A percentile compares a stretch with the other conserved stretches of the same genome.
Evolutionary conservation across 2,888 invertebrate genomes (phyloP).

Genomic region (Andrena praecox): DNA sequence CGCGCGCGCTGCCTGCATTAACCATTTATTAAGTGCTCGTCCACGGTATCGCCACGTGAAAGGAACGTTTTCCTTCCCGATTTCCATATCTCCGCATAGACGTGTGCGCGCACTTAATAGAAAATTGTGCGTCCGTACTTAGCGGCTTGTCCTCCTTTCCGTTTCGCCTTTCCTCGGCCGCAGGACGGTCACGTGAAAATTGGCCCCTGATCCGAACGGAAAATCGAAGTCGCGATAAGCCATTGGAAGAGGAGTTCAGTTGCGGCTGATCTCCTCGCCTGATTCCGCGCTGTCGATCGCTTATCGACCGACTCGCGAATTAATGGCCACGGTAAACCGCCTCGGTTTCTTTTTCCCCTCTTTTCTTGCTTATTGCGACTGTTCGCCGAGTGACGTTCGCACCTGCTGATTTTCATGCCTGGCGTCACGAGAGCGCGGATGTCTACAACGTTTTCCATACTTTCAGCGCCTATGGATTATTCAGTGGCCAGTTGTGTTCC

Average conservation of each 20-base stretch:
- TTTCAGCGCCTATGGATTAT: not conserved
- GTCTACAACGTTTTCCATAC: not conserved
- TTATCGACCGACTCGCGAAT: not conserved
- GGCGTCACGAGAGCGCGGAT: too few relatives aligned
- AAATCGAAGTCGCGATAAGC: slow-evolving; percentile 3
- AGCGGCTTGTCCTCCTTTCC: not conserved
- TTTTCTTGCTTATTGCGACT: not conserved
- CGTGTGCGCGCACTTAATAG: not conserved
- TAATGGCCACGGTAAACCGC: not conserved
- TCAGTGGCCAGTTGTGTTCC: not conserved
- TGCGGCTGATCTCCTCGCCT: not conserved
- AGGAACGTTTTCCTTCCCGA: slow-evolving; percentile 65
- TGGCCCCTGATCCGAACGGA: not conserved
- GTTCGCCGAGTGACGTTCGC: not conserved
- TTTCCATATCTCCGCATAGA: slow-evolving; percentile 57
- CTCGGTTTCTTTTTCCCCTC: not conserved
- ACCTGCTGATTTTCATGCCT: not conserved
- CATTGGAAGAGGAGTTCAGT: slow-evolving; percentile 4
- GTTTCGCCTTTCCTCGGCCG: not conserved
- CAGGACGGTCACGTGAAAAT: not conserved
- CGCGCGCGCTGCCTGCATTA: slow-evolving; percentile 1
- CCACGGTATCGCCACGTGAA: slow-evolving; percentile 71
- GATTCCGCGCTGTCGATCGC: not conserved
- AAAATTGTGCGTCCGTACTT: not conserved
- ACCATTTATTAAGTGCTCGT: slow-evolving; percentile 49